Evolutionary conservation across 2,797 vertebrate species (phyloP), one percentile per base, ranked within the genome.

Genomic region (Geotrypetes seraphini): DNA sequence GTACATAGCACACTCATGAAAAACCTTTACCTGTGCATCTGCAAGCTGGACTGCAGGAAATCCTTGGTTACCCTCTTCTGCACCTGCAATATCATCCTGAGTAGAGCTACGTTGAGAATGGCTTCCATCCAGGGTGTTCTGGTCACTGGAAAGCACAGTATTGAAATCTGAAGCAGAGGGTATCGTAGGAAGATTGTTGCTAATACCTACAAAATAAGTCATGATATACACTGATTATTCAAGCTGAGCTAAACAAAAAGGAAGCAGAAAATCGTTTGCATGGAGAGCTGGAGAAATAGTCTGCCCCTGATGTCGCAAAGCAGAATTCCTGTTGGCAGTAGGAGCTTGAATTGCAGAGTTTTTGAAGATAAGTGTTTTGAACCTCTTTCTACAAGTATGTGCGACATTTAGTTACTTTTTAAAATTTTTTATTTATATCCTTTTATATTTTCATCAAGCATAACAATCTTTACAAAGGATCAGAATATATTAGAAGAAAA

Each of bases 131-230:
- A 97, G 68, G 2, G 96, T 96, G 65, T 99, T 97, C 71, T 98
- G 96, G 66, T 97, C 95, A 20, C 96, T 99, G 18, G 94, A 97
- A 34, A 97, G 58, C 36, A 96, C 87, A 0, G 91, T 93, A 75
- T 97, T 99, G 73, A 98, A 96, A 72, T 99, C 96, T 7, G 95
- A 96, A 2, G 92, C 92, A 4, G 95, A 99, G 1, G 93, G 92
- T 53, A 98, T 97, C 10, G 94, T 97, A 33, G 94, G 92, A 28
- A 99, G 88, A 66, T 89, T 94, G 56, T 87, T 85, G 10, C 76
- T 80, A 42, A 68, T 79, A 50, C 87, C 89, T 94, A 46, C 5
- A 59, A 43, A 39, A 29, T 39, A 50, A 53, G 60, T 48, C 34
- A 43, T 31, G 31, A 39, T 46, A 60, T 48, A 40, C 45, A 20